phyloP scores from a whole-genome alignment of 2,113 vertebrate genomes.

The Labeo catla region DNA sequence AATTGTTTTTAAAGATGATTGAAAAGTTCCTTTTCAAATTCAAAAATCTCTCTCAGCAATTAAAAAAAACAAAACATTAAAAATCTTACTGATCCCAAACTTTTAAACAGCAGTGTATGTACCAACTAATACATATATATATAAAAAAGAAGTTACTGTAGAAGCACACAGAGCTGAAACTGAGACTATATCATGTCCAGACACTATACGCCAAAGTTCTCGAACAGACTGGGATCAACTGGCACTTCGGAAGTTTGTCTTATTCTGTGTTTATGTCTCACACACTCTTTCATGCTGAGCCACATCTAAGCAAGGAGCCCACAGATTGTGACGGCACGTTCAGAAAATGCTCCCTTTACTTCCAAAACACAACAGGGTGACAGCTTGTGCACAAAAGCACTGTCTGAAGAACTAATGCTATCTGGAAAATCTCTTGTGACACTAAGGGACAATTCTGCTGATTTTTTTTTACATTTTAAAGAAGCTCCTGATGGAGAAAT shows the following conservation, averaged over 20 bases:
- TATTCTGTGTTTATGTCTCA: slow-evolving; percentile 1
- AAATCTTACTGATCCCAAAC: no score
- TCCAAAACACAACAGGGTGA: slow-evolving; percentile 28
- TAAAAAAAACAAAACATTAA: background rate
- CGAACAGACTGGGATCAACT: slow-evolving; percentile 13
- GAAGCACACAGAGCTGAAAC: background rate
- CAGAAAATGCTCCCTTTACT: background rate
- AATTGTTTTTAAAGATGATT: no score
- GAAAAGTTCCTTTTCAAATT: no score
- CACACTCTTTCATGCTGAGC: slow-evolving; percentile 18
- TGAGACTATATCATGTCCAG: background rate
- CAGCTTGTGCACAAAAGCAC: background rate
- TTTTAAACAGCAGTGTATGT: background rate
- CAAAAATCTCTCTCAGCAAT: no score
- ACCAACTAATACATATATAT: background rate
- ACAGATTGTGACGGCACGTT: background rate
- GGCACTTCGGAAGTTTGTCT: slow-evolving; percentile 18
- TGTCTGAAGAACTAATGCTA: slow-evolving; percentile 10
- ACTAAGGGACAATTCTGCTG: background rate
- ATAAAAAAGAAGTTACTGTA: background rate
- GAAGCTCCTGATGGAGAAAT: background rate
- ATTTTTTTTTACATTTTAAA: slow-evolving; percentile 10
- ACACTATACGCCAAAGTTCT: background rate
- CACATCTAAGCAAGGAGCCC: slow-evolving; percentile 12
- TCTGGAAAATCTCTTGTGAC: slow-evolving; percentile 14